Evolutionary conservation across 2,113 vertebrate species (phyloP).

Genomic region (Hippocampus zosterae): DNA sequence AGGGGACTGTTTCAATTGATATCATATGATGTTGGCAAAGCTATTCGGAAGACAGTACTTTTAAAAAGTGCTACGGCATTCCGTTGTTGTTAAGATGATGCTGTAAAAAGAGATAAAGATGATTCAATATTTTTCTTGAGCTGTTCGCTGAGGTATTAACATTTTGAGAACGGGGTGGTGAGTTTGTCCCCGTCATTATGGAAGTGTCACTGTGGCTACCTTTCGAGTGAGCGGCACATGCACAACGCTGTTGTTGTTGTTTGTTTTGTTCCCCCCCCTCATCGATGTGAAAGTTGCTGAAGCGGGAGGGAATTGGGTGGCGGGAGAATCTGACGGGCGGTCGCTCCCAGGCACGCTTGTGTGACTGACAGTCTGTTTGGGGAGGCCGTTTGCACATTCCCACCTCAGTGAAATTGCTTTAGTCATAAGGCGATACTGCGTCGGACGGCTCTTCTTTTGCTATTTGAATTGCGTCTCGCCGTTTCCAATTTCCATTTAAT

Average conservation of each 20-base stretch:
- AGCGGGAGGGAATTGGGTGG: constrained; percentile 33
- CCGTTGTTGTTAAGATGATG: too few relatives aligned
- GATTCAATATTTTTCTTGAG: too few relatives aligned
- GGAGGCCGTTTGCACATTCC: constrained; percentile 40
- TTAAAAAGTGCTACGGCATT: too few relatives aligned
- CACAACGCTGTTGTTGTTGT: neutral
- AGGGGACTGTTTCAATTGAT: too few relatives aligned
- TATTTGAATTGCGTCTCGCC: constrained; percentile 24
- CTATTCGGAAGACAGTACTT: too few relatives aligned
- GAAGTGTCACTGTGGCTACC: neutral
- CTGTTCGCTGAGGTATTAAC: too few relatives aligned
- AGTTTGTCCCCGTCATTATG: neutral
- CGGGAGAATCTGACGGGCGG: neutral
- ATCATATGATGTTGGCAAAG: too few relatives aligned
- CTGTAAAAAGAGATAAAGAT: too few relatives aligned
- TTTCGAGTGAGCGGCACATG: neutral
- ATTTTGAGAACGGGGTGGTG: too few relatives aligned
- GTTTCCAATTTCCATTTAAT: constrained; percentile 41
- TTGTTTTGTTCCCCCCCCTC: neutral
- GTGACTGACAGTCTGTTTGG: constrained; percentile 51
- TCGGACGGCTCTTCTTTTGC: constrained; percentile 14
- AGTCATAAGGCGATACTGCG: constrained; percentile 25
- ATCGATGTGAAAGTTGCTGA: constrained; percentile 47
- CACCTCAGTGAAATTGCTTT: constrained; percentile 47
- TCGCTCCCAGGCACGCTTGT: constrained; percentile 38